Evolutionary conservation across 2,797 vertebrate species (phyloP).

Genomic region (Pseudomugil gertrudae): DNA sequence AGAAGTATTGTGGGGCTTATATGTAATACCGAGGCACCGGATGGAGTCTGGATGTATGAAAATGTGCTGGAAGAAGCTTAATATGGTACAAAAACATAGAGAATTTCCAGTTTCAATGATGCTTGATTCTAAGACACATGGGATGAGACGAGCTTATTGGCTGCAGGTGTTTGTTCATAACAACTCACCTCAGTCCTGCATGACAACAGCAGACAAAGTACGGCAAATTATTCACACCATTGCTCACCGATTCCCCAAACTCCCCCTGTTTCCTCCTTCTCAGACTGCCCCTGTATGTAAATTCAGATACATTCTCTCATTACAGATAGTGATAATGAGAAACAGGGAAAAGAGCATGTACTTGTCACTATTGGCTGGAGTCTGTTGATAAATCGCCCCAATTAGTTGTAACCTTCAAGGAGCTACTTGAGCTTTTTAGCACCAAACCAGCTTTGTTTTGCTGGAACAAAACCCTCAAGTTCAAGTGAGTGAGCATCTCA

Average conservation of each 20-base stretch:
- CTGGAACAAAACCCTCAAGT: slow-evolving; percentile 39
- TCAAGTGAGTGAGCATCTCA: slow-evolving; percentile 33
- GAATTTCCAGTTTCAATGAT: not conserved
- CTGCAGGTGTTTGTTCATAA: slow-evolving; percentile 1
- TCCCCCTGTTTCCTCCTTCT: slow-evolving; percentile 25
- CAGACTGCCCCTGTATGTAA: slow-evolving; percentile 63
- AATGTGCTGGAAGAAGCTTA: not conserved
- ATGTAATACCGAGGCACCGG: not conserved
- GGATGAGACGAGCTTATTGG: not conserved
- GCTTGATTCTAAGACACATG: not conserved
- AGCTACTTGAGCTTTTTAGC: slow-evolving; percentile 64
- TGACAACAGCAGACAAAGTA: slow-evolving; percentile 1
- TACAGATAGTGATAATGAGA: slow-evolving; percentile 82
- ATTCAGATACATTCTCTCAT: slow-evolving; percentile 67
- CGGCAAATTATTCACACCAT: slow-evolving; percentile 8
- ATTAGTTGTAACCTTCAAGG: slow-evolving; percentile 81
- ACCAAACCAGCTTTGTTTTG: slow-evolving; percentile 61
- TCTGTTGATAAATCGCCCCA: slow-evolving; percentile 81
- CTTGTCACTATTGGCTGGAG: slow-evolving; percentile 77
- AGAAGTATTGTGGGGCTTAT: not conserved
- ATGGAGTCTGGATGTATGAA: not conserved
- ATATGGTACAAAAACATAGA: not conserved
- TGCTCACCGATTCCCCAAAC: slow-evolving; percentile 14
- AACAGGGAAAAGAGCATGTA: slow-evolving; percentile 75
- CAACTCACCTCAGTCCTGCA: not conserved